Conservation (phyloP, 2,888 invertebrate genomes). For the Mystacides longicornis region DNA sequence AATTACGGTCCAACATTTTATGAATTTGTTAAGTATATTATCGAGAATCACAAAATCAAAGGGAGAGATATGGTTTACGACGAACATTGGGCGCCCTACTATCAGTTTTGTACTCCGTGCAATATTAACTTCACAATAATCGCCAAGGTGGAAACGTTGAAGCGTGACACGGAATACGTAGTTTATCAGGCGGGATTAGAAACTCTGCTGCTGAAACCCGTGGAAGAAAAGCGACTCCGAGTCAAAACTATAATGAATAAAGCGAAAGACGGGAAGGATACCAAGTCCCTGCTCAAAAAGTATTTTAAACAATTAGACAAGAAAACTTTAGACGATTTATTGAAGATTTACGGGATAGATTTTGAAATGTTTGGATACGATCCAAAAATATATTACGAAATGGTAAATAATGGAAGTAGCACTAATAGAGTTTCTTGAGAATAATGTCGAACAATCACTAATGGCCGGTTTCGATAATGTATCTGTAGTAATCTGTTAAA, state of each 20-base stretch:
- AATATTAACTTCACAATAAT: conserved; percentile 57
- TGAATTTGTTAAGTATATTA: conserved; percentile 63
- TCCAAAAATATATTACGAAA: conserved; percentile 41
- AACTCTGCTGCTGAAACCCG: conserved; percentile 43
- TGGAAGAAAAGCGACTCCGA: conserved; percentile 43
- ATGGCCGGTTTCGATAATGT: too few species aligned
- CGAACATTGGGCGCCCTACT: conserved; percentile 60
- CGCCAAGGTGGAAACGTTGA: conserved; percentile 56
- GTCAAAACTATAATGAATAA: conserved; percentile 49
- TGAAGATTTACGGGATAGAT: conserved; percentile 57
- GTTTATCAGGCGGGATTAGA: conserved; percentile 52
- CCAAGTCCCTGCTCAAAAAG: conserved; percentile 39
- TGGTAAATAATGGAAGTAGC: conserved; percentile 7
- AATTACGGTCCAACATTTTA: conserved; percentile 56
- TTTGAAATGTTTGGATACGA: conserved; percentile 65
- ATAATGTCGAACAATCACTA: too few species aligned
- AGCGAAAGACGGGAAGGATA: conserved; percentile 46
- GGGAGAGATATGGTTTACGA: conserved; percentile 43
- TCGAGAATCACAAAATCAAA: conserved; percentile 50
- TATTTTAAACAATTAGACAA: conserved; percentile 53
- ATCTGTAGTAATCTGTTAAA: too few species aligned
- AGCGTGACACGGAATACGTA: conserved; percentile 52
- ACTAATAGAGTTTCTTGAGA: too few species aligned
- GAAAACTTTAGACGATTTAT: conserved; percentile 49
- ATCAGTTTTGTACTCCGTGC: conserved; percentile 59